Base-by-base conservation (phyloP, 37 sponge, comb jelly and placozoan genomes). In the Sycon ciliatum region DNA sequence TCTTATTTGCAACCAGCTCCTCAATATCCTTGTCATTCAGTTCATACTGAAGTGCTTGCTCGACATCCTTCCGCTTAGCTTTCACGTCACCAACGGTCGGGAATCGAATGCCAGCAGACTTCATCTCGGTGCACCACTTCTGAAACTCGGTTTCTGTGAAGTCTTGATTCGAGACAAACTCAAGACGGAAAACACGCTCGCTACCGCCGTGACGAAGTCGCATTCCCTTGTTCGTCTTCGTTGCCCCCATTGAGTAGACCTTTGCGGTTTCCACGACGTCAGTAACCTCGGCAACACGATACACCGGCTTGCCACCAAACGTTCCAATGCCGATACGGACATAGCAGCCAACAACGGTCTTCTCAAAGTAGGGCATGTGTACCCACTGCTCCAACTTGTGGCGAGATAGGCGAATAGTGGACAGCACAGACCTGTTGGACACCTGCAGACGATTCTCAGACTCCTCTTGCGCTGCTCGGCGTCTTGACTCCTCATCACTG, bases 301-400 rank as follows among this genome's bases (percentile, higher is more conserved):
- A 96, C 6, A 96, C 77, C 70, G 83, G 81, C 67, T 76, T 88
- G 5, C 98, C 98, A 29, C 85, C 89, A 52, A 88, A 81, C 38
- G 81, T 74, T 4, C 98, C 98, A 65, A 96, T 96, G 13, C 98
- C 98, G 52, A 96, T 72, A n/a, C 93, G 73, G 6, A 96, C 89
- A 68, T 68, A 96, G 68, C 89, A 85, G 5, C 98, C 98, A 27
- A 56, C 54, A 7, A 81, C 80, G 26, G 73, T 76, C n/a, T 88
- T 78, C 30, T 75, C 67, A 73, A 96, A 96, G 75, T 83, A 96
- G n/a, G 98, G 98, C 90, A 90, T 92, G 71, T 91, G 92, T 1
- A 83, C 85, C 85, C 89, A 87, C 87, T 79, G 85, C 67, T 95
- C 96, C 38, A 95, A 65, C 72, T 95, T 79, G 62, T 76, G 87